Base-by-base conservation (phyloP, 1,140 invertebrate genomes). In the Tribolium castaneum region DNA sequence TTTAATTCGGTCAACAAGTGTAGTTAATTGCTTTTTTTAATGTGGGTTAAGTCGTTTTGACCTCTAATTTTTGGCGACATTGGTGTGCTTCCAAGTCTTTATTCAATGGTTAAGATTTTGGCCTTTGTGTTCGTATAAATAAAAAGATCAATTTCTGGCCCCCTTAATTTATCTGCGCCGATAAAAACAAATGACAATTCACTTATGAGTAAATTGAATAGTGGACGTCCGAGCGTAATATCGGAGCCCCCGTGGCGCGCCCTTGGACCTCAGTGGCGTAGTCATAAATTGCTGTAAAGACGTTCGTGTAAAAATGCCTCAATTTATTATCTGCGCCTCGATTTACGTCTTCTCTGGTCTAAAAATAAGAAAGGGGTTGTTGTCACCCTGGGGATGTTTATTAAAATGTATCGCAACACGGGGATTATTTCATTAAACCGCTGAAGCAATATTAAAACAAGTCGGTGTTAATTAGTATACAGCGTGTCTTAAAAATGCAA, bases 181-280 rank as follows among this genome's bases (percentile, higher is more conserved):
- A 76, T 75, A 75, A 79, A 79, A 79, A 79, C 77, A 79, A 79
- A 79, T 79, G 77, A 70, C 77, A 79, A 79, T 76, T 75, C 77
- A 79, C 77, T 79, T 79, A 76, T 75, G 73, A 76, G 77, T 74
- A 79, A 79, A 79, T 79, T 79, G 77, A 79, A 75, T 39, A 62
- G 56, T 74, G 51, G 62, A 66, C 49, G 70, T 52, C 35, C 34
- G 73, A 52, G 45, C 30, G 77, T 54, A 79, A 79, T 79, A 79
- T 75, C 39, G 50, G 70, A 54, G 45, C 62, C 73, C 77, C 77
- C 19, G 59, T 45, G 45, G 77, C 22, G 73, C 59, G 25, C 49
- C 59, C 51, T 51, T 71, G 75, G 75, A 34, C 16, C 35, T 19
- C 75, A 77, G 75, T 77, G 62, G 75, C 62, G 75, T 73, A 66